Evolutionary conservation across 92 coral and sea anemone genomes (phyloP).

Genomic region (Blastomussa wellsi): DNA sequence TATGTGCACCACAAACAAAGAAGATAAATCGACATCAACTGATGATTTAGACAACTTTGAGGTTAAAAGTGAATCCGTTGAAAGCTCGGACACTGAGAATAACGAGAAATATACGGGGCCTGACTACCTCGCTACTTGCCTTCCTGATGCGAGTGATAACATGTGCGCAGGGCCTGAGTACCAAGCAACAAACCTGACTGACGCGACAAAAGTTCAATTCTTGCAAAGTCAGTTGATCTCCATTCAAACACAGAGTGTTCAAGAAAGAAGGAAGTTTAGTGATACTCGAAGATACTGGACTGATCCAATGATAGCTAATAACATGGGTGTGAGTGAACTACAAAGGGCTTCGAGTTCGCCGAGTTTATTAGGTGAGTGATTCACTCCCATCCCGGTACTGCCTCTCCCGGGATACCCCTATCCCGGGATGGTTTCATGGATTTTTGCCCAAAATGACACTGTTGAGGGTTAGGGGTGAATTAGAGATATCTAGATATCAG

Average conservation of each 20-base stretch:
- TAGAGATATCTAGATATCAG: background rate
- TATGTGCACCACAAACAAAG: background rate
- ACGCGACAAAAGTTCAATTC: constrained; percentile 73
- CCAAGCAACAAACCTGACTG: constrained; percentile 66
- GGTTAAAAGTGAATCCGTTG: constrained; percentile 49
- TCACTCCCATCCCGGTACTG: too few relatives aligned
- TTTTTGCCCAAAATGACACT: background rate
- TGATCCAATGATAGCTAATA: constrained; percentile 52
- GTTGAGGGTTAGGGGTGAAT: background rate
- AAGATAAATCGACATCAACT: constrained; percentile 84
- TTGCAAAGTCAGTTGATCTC: constrained; percentile 65
- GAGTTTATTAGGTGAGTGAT: constrained; percentile 71
- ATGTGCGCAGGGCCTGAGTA: constrained; percentile 12
- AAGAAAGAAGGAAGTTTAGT: constrained; percentile 78
- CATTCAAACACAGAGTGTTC: constrained; percentile 61
- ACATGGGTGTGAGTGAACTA: constrained; percentile 41
- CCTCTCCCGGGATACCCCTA: background rate
- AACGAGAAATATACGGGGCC: background rate
- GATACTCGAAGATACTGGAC: constrained; percentile 76
- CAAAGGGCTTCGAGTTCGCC: constrained; percentile 84
- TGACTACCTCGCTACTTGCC: background rate
- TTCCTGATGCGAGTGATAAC: background rate
- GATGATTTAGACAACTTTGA: constrained; percentile 57
- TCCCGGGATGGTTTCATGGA: too few relatives aligned
- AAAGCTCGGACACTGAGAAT: constrained; percentile 44